Evolutionary conservation across 2,113 vertebrate species (phyloP).

Genomic region (Cryptomyrus ogoouensis): DNA sequence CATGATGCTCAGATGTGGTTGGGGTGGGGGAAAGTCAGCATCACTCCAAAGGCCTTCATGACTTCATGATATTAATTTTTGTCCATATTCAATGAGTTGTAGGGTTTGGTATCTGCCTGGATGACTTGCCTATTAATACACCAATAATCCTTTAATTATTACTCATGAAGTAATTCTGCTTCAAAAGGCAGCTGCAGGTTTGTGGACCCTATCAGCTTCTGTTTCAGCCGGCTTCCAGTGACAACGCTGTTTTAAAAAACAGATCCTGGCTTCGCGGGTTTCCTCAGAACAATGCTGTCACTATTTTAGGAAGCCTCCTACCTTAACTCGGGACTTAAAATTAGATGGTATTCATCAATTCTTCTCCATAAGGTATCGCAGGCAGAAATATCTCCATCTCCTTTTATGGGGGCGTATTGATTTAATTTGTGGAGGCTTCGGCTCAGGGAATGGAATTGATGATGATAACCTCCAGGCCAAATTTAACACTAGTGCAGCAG

Average conservation of each 20-base stretch:
- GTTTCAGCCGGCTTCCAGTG: not conserved
- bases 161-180: not conserved
- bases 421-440: not conserved
- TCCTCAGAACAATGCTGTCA: not conserved
- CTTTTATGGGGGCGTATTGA: not conserved
- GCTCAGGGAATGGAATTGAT: not conserved
- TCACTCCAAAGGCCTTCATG: slow-evolving; percentile 14
- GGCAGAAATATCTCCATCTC: not conserved
- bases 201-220: not conserved
- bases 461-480: not conserved
- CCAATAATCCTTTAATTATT: not conserved
- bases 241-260: not conserved
- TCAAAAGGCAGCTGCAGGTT: not conserved
- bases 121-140: not conserved
- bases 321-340: not conserved
- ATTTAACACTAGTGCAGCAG: not conserved
- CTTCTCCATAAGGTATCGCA: not conserved
- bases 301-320: slow-evolving; percentile 1
- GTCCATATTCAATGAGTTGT: not conserved
- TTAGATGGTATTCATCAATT: slow-evolving; percentile 6
- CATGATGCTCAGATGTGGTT: slow-evolving; percentile 16
- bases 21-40: not conserved
- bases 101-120: not conserved
- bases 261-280: not conserved
- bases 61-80: not conserved